These are phyloP conservation scores for Hafferia zeledoni DNA, from an alignment of 2,797 vertebrate species.

Conservation along the genomic window DNA sequence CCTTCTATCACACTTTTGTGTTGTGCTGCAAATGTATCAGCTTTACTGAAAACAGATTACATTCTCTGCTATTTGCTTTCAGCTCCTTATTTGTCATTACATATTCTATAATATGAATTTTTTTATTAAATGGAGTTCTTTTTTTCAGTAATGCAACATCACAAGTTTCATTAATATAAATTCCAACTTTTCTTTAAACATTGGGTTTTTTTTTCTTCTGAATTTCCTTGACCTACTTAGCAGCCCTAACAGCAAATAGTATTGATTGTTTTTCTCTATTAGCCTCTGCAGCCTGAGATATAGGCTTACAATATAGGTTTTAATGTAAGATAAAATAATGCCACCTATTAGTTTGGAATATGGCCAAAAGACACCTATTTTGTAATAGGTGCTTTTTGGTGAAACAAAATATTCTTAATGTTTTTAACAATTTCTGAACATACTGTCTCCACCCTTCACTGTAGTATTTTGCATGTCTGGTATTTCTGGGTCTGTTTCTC, in stretches of 20 bases:
- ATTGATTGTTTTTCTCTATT: not conserved
- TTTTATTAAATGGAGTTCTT: not conserved
- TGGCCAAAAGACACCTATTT: not conserved
- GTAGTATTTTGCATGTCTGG: not conserved
- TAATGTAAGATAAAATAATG: not conserved
- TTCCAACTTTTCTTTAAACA: not conserved
- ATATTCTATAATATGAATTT: not conserved
- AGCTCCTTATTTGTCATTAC: not conserved
- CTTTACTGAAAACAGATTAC: not conserved
- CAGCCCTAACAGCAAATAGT: not conserved
- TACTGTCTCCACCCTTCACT: not conserved
- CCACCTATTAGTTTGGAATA: not conserved
- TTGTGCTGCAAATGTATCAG: not conserved
- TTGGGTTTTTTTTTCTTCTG: not conserved
- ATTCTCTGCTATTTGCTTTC: not conserved
- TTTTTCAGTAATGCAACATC: not conserved
- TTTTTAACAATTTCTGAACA: not conserved
- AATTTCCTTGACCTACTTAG: slow-evolving; percentile 2
- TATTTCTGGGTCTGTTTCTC: slow-evolving; percentile 39
- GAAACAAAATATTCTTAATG: slow-evolving; percentile 2
- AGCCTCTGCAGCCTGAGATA: not conserved
- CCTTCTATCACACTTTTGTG: not conserved
- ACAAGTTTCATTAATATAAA: not conserved
- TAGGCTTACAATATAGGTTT: not conserved
- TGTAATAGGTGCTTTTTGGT: not conserved